Percentiles rank a stretch among this genome's conserved stretches.
Conservation (phyloP, 1,140 invertebrate species). For the Oreohelix idahoensis region DNA sequence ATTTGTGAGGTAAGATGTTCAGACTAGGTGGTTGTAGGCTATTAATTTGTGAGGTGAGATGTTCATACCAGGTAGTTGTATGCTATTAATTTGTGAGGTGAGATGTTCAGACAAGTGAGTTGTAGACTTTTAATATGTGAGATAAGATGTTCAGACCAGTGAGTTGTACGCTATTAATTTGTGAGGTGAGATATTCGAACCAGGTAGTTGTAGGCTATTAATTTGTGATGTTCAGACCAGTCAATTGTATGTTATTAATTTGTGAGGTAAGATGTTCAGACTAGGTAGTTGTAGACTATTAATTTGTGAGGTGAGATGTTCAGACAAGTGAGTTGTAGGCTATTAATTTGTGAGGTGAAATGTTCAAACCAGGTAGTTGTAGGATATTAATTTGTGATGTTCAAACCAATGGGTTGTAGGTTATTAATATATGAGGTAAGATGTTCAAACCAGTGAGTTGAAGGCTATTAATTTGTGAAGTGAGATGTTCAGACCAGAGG, state of each 20-base stretch:
- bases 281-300: no score
- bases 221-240: no score
- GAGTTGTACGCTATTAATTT: conserved; percentile 62
- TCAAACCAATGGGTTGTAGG: background rate
- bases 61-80: no score
- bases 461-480: background rate
- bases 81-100: no score
- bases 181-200: conserved; percentile 75
- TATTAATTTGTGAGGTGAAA: background rate
- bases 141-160: background rate
- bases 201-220: background rate
- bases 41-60: no score
- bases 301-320: conserved; percentile 78
- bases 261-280: background rate
- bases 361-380: background rate
- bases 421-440: conserved; percentile 82
- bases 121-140: background rate
- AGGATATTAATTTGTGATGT: background rate
- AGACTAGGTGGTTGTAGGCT: no score
- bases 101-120: conserved; percentile 23
- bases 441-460: background rate
- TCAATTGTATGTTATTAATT: background rate
- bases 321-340: background rate
- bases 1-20: no score
- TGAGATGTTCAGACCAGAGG: background rate